Evolutionary conservation across 2,888 invertebrate species (phyloP).

Genomic region (Hydriomena furcata): DNA sequence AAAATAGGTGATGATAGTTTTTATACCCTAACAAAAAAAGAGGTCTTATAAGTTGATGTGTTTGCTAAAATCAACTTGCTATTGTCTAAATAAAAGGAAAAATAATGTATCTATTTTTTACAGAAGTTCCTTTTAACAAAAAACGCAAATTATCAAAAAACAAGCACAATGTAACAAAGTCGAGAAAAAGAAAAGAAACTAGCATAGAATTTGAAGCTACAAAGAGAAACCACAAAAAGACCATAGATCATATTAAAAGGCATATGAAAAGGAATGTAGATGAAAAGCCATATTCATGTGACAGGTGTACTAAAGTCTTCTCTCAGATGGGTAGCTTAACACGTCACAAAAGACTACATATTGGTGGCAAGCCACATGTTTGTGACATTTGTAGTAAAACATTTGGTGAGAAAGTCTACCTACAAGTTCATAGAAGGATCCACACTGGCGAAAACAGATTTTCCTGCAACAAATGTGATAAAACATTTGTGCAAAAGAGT

Average conservation of each 20-base stretch:
- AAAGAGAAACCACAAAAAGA: not conserved
- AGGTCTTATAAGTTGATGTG: no score
- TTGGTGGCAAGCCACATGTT: constrained; percentile 20
- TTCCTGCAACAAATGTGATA: constrained; percentile 18
- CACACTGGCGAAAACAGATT: constrained; percentile 23
- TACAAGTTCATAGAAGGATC: constrained; percentile 17
- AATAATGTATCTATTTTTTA: not conserved
- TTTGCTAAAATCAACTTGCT: no score
- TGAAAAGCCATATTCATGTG: constrained; percentile 17
- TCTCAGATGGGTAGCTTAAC: constrained; percentile 24
- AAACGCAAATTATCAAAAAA: constrained; percentile 4
- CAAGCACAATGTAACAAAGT: constrained; percentile 2
- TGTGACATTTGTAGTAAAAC: constrained; percentile 23
- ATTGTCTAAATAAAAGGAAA: no score
- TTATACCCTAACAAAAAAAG: not conserved
- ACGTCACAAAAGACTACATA: constrained; percentile 22
- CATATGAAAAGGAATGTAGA: not conserved
- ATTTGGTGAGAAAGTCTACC: constrained; percentile 21
- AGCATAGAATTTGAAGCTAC: not conserved
- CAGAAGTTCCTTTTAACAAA: constrained; percentile 10
- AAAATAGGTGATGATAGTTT: constrained; percentile 14
- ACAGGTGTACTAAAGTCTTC: constrained; percentile 17
- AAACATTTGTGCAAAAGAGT: constrained; percentile 23
- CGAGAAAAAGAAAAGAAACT: constrained; percentile 10
- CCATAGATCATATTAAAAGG: not conserved